Evolutionary conservation across 2,888 invertebrate species (phyloP).

Genomic region (Platycheirus rosarum): DNA sequence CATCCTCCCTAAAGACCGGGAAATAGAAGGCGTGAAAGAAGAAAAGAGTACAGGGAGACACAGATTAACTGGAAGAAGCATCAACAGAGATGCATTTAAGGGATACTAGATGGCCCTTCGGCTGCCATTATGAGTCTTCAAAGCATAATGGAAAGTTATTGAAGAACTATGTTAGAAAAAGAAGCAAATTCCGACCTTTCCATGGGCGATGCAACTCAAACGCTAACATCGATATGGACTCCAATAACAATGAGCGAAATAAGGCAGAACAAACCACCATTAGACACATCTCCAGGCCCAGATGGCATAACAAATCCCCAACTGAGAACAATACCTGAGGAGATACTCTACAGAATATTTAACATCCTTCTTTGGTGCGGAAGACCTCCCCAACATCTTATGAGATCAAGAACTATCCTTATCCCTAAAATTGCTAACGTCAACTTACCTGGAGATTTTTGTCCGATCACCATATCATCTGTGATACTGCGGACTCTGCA

Average conservation of each 20-base stretch:
- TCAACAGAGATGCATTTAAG: background rate
- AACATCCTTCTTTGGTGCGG: background rate
- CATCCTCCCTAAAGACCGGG: background rate
- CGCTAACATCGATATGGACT: background rate
- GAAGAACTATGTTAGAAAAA: background rate
- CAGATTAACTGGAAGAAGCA: background rate
- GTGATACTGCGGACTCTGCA: background rate
- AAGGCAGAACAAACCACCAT: background rate
- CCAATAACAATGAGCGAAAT: background rate
- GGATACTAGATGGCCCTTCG: background rate
- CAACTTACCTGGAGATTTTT: background rate
- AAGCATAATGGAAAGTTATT: background rate
- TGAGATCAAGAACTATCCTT: background rate
- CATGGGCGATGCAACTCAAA: background rate
- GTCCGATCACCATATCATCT: background rate
- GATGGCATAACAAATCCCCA: background rate
- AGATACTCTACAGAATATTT: background rate
- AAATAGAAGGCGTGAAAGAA: background rate
- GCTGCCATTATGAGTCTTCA: background rate
- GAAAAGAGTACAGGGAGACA: background rate
- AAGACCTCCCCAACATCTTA: background rate
- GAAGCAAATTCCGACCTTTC: background rate
- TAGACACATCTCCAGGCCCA: background rate
- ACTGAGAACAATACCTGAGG: background rate
- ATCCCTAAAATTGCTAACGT: background rate